Evolutionary conservation across 2,797 vertebrate genomes (phyloP).

Genomic region (Holocentrus rufus): DNA sequence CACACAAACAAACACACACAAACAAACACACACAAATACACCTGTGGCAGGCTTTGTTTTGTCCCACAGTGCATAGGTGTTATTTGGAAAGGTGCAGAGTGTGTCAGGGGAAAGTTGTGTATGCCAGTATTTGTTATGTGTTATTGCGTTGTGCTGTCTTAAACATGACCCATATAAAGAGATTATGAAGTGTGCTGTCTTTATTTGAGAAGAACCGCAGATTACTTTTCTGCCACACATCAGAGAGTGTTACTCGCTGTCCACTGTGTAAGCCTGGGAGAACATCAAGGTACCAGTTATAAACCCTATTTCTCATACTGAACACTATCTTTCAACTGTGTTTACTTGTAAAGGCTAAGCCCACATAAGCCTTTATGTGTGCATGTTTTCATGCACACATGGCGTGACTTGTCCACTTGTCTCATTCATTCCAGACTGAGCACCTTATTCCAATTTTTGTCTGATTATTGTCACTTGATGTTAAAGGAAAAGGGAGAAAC

Average conservation of each 20-base stretch:
- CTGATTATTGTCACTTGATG: not conserved
- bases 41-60: conserved; percentile 44
- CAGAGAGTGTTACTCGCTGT: not conserved
- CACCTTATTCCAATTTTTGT: not conserved
- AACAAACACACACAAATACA: conserved; percentile 30
- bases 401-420: not conserved
- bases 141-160: conserved; percentile 66
- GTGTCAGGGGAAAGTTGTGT: conserved; percentile 57
- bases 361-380: not conserved
- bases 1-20: conserved; percentile 16
- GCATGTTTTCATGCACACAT: not conserved
- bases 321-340: conserved; percentile 3
- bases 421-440: not conserved
- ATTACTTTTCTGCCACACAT: conserved; percentile 29
- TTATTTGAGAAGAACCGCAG: conserved; percentile 46
- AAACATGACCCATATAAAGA: conserved; percentile 75
- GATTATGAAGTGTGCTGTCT: conserved; percentile 58
- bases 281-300: conserved; percentile 15
- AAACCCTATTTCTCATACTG: not conserved
- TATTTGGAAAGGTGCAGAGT: conserved; percentile 37
- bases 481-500: not conserved
- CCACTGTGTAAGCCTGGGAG: conserved; percentile 16
- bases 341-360: not conserved
- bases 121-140: conserved; percentile 70
- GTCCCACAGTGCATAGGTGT: conserved; percentile 58